Base-by-base conservation (phyloP, 30 jellyfish, hydroid and myxozoan species). In the Catostylus mosaicus region DNA sequence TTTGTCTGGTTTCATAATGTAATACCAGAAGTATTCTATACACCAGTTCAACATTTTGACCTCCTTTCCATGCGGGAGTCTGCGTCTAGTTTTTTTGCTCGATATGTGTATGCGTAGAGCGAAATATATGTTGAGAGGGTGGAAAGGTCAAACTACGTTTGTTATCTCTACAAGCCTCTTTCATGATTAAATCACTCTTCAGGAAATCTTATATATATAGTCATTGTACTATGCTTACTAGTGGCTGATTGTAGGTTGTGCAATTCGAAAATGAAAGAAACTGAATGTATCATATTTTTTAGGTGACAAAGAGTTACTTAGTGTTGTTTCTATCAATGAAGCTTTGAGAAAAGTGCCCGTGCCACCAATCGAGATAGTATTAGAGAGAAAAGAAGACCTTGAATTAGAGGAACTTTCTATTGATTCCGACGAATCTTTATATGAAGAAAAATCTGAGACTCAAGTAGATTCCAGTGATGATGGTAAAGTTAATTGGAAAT, bases 341-440 rank as follows among this genome's bases (percentile, higher is more conserved):
- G 90, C 90, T 24, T 30, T 80, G 30, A 80, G 52, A 27, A 66
- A 65, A 32, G 90, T 80, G 7, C 90, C 90, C 3, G 75, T 63
- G 33, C 90, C 90, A 3, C 84, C 84, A 51, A 51, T 80, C 77
- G 75, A 71, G 67, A n/a, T 57, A 3, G 77, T 51, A 26, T 27
- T 67, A 70, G 84, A 80, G 72, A 65, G 90, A 35, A 71, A 80
- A n/a, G 84, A 80, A 32, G 90, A 80, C 36, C 60, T 80, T 5
- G 90, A 80, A 31, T 4, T 66, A 30, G 90, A 80, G 51, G 73
- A 80, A 50, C 77, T 80, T 0, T 20, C 69, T 19, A 60, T 67
- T 45, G 89, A 54, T 11, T 51, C 60, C 5, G 22, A 2, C 27
- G 63, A 30, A 7, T 2, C 75, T 31, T 20, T 23, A 0, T 1